Evolutionary conservation across 2,888 invertebrate species (phyloP).

Genomic region (Phlogophora meticulosa): DNA sequence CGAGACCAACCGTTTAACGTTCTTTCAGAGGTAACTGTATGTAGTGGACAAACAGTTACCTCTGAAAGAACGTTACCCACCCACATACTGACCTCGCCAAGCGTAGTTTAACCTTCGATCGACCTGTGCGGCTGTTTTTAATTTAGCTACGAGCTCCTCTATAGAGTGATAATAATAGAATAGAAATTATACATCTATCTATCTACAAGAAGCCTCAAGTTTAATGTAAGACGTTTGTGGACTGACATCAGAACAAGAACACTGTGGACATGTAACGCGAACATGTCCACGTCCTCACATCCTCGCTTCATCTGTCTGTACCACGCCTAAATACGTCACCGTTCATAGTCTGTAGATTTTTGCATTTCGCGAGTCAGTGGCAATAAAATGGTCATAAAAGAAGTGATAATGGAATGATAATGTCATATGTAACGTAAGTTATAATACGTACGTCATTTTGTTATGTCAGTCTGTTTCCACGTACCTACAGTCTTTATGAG

Average conservation of each 20-base stretch:
- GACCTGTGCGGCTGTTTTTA: too few species aligned
- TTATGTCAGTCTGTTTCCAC: slow-evolving; percentile 43
- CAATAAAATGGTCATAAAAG: slow-evolving; percentile 55
- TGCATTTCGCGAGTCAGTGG: slow-evolving; percentile 41
- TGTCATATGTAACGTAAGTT: slow-evolving; percentile 35
- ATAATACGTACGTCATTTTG: slow-evolving; percentile 33
- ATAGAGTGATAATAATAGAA: too few species aligned
- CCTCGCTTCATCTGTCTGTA: slow-evolving; percentile 2
- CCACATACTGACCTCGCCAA: too few species aligned
- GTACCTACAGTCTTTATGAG: slow-evolving; percentile 38
- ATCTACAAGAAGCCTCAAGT: neutral
- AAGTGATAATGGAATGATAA: slow-evolving; percentile 56
- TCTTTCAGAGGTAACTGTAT: too few species aligned
- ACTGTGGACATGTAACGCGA: neutral
- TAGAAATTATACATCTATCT: too few species aligned
- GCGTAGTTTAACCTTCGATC: too few species aligned
- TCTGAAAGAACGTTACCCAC: too few species aligned
- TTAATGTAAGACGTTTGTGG: neutral
- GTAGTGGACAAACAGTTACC: too few species aligned
- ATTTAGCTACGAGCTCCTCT: too few species aligned
- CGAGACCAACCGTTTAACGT: too few species aligned
- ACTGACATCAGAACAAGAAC: neutral
- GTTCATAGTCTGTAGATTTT: slow-evolving; percentile 30
- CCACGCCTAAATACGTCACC: slow-evolving; percentile 31
- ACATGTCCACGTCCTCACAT: neutral